Evolutionary conservation across 2,888 invertebrate species (phyloP).

Genomic region (Synergus umbraculus): DNA sequence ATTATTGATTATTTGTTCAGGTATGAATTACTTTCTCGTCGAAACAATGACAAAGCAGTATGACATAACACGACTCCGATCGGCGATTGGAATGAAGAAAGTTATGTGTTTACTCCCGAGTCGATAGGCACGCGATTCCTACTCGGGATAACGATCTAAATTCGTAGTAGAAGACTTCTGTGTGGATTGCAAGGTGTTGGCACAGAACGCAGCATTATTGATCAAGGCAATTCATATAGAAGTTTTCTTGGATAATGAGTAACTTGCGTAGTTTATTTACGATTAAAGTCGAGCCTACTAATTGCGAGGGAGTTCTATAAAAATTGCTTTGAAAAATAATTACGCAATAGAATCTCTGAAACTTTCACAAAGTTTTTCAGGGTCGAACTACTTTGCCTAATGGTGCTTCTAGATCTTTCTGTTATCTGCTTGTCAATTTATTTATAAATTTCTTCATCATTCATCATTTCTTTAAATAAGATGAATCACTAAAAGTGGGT

Average conservation of each 20-base stretch:
- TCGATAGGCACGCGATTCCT: constrained; percentile 26
- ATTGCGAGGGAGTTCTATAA: background rate
- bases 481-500: constrained; percentile 30
- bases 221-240: background rate
- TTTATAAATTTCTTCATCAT: constrained; percentile 6
- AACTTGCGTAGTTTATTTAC: background rate
- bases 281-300: background rate
- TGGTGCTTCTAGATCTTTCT: background rate
- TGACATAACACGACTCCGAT: constrained; percentile 22
- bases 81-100: constrained; percentile 28
- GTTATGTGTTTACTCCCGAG: constrained; percentile 35
- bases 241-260: background rate
- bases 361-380: background rate
- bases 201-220: background rate
- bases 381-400: background rate
- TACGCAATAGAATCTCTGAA: background rate
- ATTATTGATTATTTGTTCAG: constrained; percentile 43
- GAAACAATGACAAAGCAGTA: constrained; percentile 43
- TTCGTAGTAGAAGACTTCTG: background rate
- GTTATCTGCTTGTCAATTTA: background rate
- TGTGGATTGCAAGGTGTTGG: constrained; percentile 5
- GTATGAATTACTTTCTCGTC: constrained; percentile 43
- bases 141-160: constrained; percentile 29
- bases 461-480: constrained; percentile 20
- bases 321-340: background rate